phyloP scores from a whole-genome alignment of 1,140 invertebrate genomes.

The Gerris buenoi region DNA sequence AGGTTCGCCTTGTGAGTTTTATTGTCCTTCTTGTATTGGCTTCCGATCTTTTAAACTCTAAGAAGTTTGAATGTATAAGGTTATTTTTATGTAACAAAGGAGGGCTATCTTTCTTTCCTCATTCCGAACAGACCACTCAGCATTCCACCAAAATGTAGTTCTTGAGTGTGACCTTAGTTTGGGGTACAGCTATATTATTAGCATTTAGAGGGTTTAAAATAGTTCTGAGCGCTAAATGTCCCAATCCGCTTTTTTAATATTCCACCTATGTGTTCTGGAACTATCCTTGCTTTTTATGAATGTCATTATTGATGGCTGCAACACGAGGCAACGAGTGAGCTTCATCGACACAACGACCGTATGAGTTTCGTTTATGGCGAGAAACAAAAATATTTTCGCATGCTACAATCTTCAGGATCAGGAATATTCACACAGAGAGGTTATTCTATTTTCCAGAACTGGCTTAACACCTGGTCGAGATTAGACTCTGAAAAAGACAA shows the following conservation, averaged over 20 bases:
- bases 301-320: too few species aligned
- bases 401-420: too few species aligned
- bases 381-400: too few species aligned
- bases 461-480: too few species aligned
- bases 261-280: background rate
- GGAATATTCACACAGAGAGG: too few species aligned
- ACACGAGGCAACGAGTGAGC: too few species aligned
- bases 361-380: too few species aligned
- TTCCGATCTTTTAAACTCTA: background rate
- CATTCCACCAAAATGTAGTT: background rate
- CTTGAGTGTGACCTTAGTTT: background rate
- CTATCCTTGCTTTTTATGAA: background rate
- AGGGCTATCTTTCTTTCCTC: background rate
- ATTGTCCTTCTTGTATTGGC: background rate
- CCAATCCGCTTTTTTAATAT: background rate
- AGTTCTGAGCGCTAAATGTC: background rate
- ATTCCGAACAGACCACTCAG: background rate
- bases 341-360: too few species aligned
- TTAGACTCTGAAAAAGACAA: too few species aligned
- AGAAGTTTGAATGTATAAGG: background rate
- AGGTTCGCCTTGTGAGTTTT: too few species aligned
- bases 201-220: background rate
- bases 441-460: too few species aligned
- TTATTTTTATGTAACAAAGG: background rate
- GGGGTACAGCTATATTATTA: background rate